Evolutionary conservation across 1,140 invertebrate genomes (phyloP).

Genomic region (Sweltsa coloradensis): DNA sequence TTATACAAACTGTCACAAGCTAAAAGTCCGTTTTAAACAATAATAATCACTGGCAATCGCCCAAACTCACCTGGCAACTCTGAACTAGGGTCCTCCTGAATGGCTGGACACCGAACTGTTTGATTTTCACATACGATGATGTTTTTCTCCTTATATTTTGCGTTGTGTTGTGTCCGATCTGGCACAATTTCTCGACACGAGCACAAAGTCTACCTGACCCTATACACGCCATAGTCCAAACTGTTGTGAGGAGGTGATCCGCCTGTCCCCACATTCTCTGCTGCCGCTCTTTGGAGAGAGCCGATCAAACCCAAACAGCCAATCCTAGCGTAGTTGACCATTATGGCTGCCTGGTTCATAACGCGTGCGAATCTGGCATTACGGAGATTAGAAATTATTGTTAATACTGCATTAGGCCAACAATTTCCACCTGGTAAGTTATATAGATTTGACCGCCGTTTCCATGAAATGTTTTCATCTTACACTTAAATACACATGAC

Average conservation of each 20-base stretch:
- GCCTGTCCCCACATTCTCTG: too few relatives aligned
- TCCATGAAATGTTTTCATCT: too few relatives aligned
- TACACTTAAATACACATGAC: too few relatives aligned
- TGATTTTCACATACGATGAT: conserved; percentile 44
- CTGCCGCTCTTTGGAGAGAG: too few relatives aligned
- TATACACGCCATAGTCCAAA: conserved; percentile 64
- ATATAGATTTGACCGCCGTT: background rate
- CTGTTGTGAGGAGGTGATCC: conserved; percentile 37
- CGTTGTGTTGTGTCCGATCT: conserved; percentile 49
- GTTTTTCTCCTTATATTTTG: conserved; percentile 43
- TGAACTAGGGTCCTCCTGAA: conserved; percentile 33
- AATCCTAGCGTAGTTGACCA: background rate
- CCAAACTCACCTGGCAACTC: conserved; percentile 37
- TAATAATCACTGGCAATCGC: too few relatives aligned
- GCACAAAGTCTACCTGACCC: conserved; percentile 62
- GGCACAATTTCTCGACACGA: conserved; percentile 58
- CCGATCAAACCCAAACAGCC: too few relatives aligned
- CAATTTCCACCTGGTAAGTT: conserved; percentile 4
- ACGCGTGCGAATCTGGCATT: background rate
- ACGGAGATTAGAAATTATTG: background rate
- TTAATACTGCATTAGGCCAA: background rate
- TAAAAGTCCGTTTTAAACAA: too few relatives aligned
- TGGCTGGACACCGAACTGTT: conserved; percentile 38
- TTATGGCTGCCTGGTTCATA: background rate
- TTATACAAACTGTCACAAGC: too few relatives aligned